Evolutionary conservation across 2,888 invertebrate species (phyloP), one percentile per base, ranked within the genome.

Genomic region (Thymelicus acteon): DNA sequence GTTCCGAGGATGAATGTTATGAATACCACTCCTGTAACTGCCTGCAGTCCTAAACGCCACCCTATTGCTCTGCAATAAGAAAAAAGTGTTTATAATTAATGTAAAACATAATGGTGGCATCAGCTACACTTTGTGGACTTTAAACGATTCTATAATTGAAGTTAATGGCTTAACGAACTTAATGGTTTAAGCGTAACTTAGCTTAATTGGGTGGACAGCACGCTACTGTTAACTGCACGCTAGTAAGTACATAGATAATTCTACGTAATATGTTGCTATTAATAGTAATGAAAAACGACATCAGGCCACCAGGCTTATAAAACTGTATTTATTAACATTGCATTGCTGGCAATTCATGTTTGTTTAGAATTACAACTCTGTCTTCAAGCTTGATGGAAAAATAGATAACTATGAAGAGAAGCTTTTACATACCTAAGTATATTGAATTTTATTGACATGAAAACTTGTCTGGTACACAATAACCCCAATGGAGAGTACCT

Each of bases 1-100:
- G 97, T 97, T 67, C 97, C 98, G 44, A 98, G 94, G 80, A 98
- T 96, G 85, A 98, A 97, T 0, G 97, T 97, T 62, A 96, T 93
- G 79, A 97, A 97, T 52, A 97, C 96, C 15, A 96, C 96, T 60
- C 97, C 97, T n/a, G 98, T 97, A 49, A 98, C 96, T 47, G 97
- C 96, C 89, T 98, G 98, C 37, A 98, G 95, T 52, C 97, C 97
- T 74, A 97, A 89, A 76, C 97, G 95, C 97, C 97, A 98, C 52
- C 96, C 96, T 68, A 97, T 95, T 75, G 96, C 95, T 79, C 97
- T 97, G 91, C 60, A 94, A 93, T 7, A 47, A 2, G 39, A 24
- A 40, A 37, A 1, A 40, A 48, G 8, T 37, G 44, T 31, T 47
- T 37, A 37, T 40, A 24, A 24, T 49, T 19, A 37, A 15, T 7